These are phyloP conservation scores for Drosophila serrata DNA, from an alignment of 1,140 invertebrate genomes.

Conservation along the genomic window DNA sequence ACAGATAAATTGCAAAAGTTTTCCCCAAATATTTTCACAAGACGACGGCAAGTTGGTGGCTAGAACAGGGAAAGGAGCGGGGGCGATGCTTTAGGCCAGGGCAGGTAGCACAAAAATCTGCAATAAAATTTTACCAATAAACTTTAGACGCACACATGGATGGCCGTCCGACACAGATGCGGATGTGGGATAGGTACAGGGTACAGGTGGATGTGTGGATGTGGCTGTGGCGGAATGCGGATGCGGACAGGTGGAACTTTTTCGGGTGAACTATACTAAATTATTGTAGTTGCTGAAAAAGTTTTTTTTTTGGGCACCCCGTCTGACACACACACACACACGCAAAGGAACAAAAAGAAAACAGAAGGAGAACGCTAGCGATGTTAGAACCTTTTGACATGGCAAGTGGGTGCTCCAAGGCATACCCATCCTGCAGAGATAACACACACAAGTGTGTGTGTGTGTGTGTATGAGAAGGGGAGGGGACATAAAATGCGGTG, in stretches of 20 bases:
- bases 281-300: slow-evolving; percentile 80
- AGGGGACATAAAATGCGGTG: slow-evolving; percentile 65
- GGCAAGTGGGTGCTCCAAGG: slow-evolving; percentile 7
- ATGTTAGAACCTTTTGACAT: slow-evolving; percentile 67
- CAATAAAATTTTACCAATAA: slow-evolving; percentile 84
- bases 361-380: not conserved
- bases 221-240: slow-evolving; percentile 38
- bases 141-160: slow-evolving; percentile 73
- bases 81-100: slow-evolving; percentile 2
- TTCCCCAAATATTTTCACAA: slow-evolving; percentile 83
- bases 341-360: slow-evolving; percentile 11
- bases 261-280: slow-evolving; percentile 79
- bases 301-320: slow-evolving; percentile 42
- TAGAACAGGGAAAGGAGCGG: not conserved
- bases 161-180: slow-evolving; percentile 42
- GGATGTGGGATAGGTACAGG: slow-evolving; percentile 24
- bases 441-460: no score
- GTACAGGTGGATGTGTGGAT: not conserved
- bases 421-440: no score
- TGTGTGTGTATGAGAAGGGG: no score
- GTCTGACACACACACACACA: slow-evolving; percentile 9
- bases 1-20: slow-evolving; percentile 84
- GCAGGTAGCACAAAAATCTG: slow-evolving; percentile 72
- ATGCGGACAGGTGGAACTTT: slow-evolving; percentile 77
- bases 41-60: slow-evolving; percentile 53